phyloP scores from a whole-genome alignment of 2,797 vertebrate genomes.

The Clarias fuscus region DNA sequence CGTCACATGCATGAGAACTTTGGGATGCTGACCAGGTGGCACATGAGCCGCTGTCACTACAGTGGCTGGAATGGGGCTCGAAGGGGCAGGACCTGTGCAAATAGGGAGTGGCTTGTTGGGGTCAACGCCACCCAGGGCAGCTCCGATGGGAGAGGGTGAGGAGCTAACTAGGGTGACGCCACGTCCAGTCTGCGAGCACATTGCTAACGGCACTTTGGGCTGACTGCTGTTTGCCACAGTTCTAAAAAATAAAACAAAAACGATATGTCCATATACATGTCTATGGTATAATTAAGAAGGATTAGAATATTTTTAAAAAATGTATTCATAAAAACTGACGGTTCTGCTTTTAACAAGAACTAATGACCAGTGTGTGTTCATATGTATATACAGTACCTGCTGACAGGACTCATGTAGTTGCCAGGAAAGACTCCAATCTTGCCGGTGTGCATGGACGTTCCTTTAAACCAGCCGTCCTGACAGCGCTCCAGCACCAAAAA shows the following conservation, averaged over 20 bases:
- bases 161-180: slow-evolving; percentile 85
- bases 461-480: slow-evolving; percentile 99
- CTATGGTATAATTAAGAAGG: neutral
- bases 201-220: slow-evolving; percentile 84
- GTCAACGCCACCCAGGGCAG: slow-evolving; percentile 69
- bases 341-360: neutral
- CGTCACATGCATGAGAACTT: slow-evolving; percentile 87
- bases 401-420: slow-evolving; percentile 97
- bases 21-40: slow-evolving; percentile 87
- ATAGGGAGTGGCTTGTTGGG: slow-evolving; percentile 74
- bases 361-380: neutral
- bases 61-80: slow-evolving; percentile 75
- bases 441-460: slow-evolving; percentile 97
- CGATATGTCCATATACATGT: no score
- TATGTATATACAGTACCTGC: slow-evolving; percentile 76
- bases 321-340: neutral
- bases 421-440: slow-evolving; percentile 98
- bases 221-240: slow-evolving; percentile 81
- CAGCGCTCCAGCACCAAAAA: slow-evolving; percentile 97
- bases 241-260: slow-evolving; percentile 65
- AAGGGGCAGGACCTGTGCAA: slow-evolving; percentile 63
- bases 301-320: neutral
- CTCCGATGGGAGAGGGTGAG: slow-evolving; percentile 75
- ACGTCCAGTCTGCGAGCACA: slow-evolving; percentile 81
- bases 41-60: slow-evolving; percentile 84